Evolutionary conservation across 2,113 vertebrate species (phyloP), one percentile per base, ranked within the genome.

Genomic region (Oreamnos americanus): DNA sequence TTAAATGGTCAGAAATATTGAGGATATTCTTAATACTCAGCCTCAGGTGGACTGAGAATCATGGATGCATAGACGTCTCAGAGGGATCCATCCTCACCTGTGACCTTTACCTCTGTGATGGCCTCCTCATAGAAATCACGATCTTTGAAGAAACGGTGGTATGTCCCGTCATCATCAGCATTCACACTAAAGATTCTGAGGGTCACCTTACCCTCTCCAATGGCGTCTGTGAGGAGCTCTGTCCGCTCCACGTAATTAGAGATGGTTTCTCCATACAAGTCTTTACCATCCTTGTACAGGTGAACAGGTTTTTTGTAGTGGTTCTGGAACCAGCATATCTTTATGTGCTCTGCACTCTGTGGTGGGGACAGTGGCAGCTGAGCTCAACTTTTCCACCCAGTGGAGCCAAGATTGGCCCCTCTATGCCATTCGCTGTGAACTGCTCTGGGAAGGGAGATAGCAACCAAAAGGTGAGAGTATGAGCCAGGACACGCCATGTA

Each of bases 91-190:
- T 39, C 57, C 85, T 86, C 14, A 97, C 97, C 94, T 88, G 28
- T 39, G 49, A 96, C 95, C 39, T 91, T 55, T 45, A 97, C 67
- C 43, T 96, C 49, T 83, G 43, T 23, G 49, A 64, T 64, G 47
- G 78, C 87, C 28, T 95, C 88, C 33, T 96, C 92, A 79, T 45
- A 96, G 33, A 90, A 96, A 36, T 90, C 53, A 3, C 57, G 26
- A n/a, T 67, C 81, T 55, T 78, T 92, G 84, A 97, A 96, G 64
- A 93, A 17, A 58, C 97, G 98, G 19, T 79, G 97, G 49, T 97
- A 98, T 3, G 6, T 26, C 2, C 97, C 96, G 13, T 97, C 25
- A 79, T 97, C 97, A 51, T 45, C 91, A 23, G 16, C 60, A n/a
- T 62, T 86, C 51, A 97, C 85, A 8, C 81, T 91, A 13, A 78